Percentiles rank a stretch among this genome's conserved stretches.
Conservation (phyloP, 2,888 invertebrate genomes). For the Dolomedes plantarius region DNA sequence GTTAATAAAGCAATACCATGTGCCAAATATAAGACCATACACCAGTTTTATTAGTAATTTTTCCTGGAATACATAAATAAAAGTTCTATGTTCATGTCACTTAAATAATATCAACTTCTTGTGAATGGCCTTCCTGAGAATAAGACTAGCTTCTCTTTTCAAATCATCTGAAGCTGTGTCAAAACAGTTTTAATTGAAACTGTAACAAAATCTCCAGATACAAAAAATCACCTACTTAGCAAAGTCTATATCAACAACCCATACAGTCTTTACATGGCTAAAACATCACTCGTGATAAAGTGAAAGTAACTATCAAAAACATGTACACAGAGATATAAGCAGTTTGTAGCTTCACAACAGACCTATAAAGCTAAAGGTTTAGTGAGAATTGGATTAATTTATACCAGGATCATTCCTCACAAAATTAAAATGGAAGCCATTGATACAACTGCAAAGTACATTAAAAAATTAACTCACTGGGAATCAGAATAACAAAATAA, state of each 20-base stretch:
- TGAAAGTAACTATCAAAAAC: constrained; percentile 8
- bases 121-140: constrained; percentile 61
- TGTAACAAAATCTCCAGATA: constrained; percentile 14
- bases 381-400: background rate
- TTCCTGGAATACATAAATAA: constrained; percentile 5
- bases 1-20: background rate
- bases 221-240: background rate
- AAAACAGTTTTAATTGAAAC: constrained; percentile 34
- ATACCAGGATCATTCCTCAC: too few species aligned
- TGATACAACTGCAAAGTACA: too few species aligned
- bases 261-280: constrained; percentile 10
- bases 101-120: background rate
- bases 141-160: constrained; percentile 64
- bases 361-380: background rate
- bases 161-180: constrained; percentile 57
- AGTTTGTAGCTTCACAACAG: background rate
- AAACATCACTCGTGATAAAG: background rate
- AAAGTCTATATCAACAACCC: constrained; percentile 14
- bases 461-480: too few species aligned
- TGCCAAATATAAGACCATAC: background rate
- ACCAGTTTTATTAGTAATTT: background rate
- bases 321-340: background rate
- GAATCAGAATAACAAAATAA: too few species aligned
- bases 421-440: too few species aligned
- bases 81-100: background rate